These are phyloP conservation scores for Chelonia mydas DNA, from an alignment of 2,797 vertebrate species.

Conservation along the genomic window DNA sequence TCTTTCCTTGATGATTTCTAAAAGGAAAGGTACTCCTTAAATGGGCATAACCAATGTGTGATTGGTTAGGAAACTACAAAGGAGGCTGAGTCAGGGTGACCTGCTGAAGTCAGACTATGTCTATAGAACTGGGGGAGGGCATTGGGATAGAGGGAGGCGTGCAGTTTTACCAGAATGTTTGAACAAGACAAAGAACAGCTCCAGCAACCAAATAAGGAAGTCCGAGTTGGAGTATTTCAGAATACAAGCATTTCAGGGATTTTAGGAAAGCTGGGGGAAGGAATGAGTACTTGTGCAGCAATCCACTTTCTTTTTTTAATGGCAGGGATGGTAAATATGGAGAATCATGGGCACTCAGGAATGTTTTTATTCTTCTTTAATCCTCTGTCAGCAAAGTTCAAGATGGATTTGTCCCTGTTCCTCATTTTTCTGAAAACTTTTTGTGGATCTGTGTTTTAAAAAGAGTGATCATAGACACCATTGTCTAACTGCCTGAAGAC, in stretches of 20 bases:
- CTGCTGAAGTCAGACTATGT: constrained; percentile 72
- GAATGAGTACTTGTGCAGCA: background rate
- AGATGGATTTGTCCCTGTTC: constrained; percentile 18
- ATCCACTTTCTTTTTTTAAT: background rate
- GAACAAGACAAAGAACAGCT: constrained; percentile 87
- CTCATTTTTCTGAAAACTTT: constrained; percentile 27
- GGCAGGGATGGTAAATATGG: background rate
- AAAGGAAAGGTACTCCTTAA: constrained; percentile 89
- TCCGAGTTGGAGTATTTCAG: constrained; percentile 80
- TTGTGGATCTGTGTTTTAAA: background rate
- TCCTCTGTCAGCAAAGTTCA: constrained; percentile 27
- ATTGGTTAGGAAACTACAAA: constrained; percentile 80
- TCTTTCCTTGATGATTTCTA: constrained; percentile 63
- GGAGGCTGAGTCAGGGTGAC: constrained; percentile 82
- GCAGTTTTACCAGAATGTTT: constrained; percentile 77
- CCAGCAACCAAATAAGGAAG: constrained; percentile 93
- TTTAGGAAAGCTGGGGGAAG: constrained; percentile 33
- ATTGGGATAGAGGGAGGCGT: constrained; percentile 28
- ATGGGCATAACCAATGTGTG: constrained; percentile 86
- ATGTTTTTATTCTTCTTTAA: background rate
- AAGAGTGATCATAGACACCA: background rate
- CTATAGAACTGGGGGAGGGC: constrained; percentile 51
- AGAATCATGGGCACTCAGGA: background rate
- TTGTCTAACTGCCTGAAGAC: background rate
- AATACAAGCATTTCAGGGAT: constrained; percentile 78